Evolutionary conservation across 2,797 vertebrate species (phyloP).

Genomic region (Coregonus suidteri): DNA sequence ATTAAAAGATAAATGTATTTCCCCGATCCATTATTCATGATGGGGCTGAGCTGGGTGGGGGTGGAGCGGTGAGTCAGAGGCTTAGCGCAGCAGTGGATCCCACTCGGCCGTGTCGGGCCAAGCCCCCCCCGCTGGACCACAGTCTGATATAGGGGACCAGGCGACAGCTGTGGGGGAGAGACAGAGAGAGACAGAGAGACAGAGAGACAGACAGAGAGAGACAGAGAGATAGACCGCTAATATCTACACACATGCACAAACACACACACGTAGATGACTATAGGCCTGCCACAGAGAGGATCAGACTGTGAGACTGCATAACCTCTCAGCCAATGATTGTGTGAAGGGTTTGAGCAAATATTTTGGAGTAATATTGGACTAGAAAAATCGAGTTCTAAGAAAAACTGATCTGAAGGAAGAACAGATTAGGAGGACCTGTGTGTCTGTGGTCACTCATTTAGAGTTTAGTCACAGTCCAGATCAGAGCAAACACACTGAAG

Average conservation of each 20-base stretch:
- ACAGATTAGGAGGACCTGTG: slow-evolving; percentile 66
- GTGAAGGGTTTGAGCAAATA: slow-evolving; percentile 73
- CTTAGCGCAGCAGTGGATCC: slow-evolving; percentile 75
- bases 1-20: slow-evolving; percentile 88
- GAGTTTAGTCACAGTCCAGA: slow-evolving; percentile 67
- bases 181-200: slow-evolving; percentile 18
- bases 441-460: slow-evolving; percentile 68
- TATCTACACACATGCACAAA: too few relatives aligned
- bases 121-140: slow-evolving; percentile 57
- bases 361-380: slow-evolving; percentile 66
- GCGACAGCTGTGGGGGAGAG: slow-evolving; percentile 62
- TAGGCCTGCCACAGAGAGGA: slow-evolving; percentile 23
- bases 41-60: slow-evolving; percentile 45
- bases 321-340: slow-evolving; percentile 64
- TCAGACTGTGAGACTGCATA: slow-evolving; percentile 45
- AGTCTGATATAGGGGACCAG: slow-evolving; percentile 45
- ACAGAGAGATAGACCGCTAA: slow-evolving; percentile 19
- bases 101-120: slow-evolving; percentile 50
- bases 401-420: too few relatives aligned
- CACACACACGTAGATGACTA: slow-evolving; percentile 20
- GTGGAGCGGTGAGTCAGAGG: slow-evolving; percentile 61
- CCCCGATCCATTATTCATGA: slow-evolving; percentile 82
- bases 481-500: slow-evolving; percentile 71
- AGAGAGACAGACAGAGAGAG: slow-evolving; percentile 29
- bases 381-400: slow-evolving; percentile 15